phyloP scores from a whole-genome alignment of 2,888 invertebrate species.

The Melinopterus prodromus region DNA sequence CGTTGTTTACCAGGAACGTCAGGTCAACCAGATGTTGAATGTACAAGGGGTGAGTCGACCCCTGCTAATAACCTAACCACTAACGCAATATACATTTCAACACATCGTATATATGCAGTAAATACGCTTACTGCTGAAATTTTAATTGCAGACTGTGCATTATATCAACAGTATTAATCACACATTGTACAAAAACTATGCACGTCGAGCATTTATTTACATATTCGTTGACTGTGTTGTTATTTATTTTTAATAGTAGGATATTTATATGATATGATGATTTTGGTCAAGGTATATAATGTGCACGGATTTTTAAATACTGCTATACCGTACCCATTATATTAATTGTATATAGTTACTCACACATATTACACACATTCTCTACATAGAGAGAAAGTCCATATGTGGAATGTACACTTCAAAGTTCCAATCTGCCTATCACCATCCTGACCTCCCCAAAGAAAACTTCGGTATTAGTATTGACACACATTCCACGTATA shows the following conservation, averaged over 20 bases:
- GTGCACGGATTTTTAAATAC: no score
- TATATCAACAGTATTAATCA: conserved; percentile 45
- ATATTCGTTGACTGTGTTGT: conserved; percentile 31
- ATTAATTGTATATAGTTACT: conserved; percentile 40
- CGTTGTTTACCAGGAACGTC: conserved; percentile 79
- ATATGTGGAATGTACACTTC: conserved; percentile 71
- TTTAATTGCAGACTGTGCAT: conserved; percentile 48
- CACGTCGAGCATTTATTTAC: conserved; percentile 52
- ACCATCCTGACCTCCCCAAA: conserved; percentile 37
- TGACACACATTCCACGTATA: conserved; percentile 54
- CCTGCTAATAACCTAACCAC: conserved; percentile 36
- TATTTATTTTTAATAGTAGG: conserved; percentile 35
- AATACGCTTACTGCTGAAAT: conserved; percentile 46
- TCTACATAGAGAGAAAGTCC: conserved; percentile 42
- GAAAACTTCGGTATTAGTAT: conserved; percentile 15
- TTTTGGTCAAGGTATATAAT: conserved; percentile 34
- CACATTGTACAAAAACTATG: conserved; percentile 54
- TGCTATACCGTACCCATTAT: conserved; percentile 28
- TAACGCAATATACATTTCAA: conserved; percentile 43
- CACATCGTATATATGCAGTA: conserved; percentile 46
- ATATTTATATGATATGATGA: conserved; percentile 31
- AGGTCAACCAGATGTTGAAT: conserved; percentile 77
- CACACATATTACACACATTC: conserved; percentile 34
- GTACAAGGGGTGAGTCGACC: conserved; percentile 68
- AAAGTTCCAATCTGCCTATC: conserved; percentile 70